A percentile compares a stretch with the other conserved stretches of the same genome.
phyloP scores from a whole-genome alignment of 2,113 vertebrate species.

The Plotosus lineatus region DNA sequence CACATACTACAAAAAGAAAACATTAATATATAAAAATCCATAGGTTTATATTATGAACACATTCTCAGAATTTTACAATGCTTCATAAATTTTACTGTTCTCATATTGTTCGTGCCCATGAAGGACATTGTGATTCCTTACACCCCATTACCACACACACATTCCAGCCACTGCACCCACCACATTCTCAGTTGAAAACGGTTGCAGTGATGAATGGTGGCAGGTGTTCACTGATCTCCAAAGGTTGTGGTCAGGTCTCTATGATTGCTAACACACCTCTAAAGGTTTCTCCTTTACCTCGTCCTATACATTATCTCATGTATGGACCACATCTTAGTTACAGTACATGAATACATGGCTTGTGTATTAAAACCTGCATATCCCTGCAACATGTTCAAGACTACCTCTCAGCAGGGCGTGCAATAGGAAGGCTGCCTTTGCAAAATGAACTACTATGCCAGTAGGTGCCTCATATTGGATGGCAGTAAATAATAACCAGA shows the following conservation, averaged over 20 bases:
- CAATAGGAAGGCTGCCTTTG: constrained; percentile 8
- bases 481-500: constrained; percentile 5
- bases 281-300: background rate
- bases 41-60: background rate
- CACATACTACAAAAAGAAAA: background rate
- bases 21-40: background rate
- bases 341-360: background rate
- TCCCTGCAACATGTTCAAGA: background rate
- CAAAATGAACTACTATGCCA: constrained; percentile 4
- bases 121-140: no score
- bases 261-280: no score
- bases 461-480: background rate
- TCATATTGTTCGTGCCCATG: background rate
- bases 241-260: no score
- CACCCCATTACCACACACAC: no score
- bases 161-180: no score
- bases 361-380: background rate
- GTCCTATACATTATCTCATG: background rate
- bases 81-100: background rate
- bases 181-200: no score
- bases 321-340: background rate
- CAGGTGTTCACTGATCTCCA: no score
- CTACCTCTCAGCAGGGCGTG: constrained; percentile 11
- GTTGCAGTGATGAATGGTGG: no score
- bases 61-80: background rate